Evolutionary conservation across 2,797 vertebrate genomes (phyloP).

Genomic region (Megalops cyprinoides): DNA sequence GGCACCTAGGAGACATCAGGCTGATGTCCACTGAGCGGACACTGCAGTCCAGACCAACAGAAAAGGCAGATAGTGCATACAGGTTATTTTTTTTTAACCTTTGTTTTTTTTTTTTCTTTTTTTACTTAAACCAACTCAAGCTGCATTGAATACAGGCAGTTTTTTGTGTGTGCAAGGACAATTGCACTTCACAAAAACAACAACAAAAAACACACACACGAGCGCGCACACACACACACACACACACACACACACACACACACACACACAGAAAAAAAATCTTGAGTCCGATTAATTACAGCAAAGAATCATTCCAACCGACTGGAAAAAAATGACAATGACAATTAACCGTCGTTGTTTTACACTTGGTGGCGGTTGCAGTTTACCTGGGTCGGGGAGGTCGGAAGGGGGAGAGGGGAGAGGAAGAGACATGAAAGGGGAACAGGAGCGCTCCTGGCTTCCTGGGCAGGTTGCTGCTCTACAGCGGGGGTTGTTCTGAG

Average conservation of each 20-base stretch:
- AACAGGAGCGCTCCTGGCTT: constrained; percentile 68
- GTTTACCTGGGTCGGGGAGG: constrained; percentile 31
- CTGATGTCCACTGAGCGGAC: constrained; percentile 71
- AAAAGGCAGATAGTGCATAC: constrained; percentile 87
- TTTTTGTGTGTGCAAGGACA: constrained; percentile 91
- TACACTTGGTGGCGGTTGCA: constrained; percentile 69
- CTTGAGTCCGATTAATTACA: constrained; percentile 98
- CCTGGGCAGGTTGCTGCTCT: constrained; percentile 3
- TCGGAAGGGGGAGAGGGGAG: constrained; percentile 20
- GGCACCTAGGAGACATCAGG: constrained; percentile 66
- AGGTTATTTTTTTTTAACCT: constrained; percentile 71
- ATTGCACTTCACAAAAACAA: constrained; percentile 90
- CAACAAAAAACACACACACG: constrained; percentile 76
- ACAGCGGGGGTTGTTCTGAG: constrained; percentile 36
- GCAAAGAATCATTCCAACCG: constrained; percentile 60
- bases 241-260: neutral
- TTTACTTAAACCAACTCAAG: constrained; percentile 18
- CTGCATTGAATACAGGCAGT: neutral
- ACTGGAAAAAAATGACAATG: constrained; percentile 49
- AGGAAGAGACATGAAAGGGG: constrained; percentile 74
- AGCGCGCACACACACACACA: constrained; percentile 95
- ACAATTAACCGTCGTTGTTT: constrained; percentile 60
- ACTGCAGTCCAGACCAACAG: constrained; percentile 81
- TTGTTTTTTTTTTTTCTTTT: neutral
- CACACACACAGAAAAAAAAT: constrained; percentile 63